Evolutionary conservation across 2,888 invertebrate species (phyloP).

Genomic region (Oligia fasciuncula): DNA sequence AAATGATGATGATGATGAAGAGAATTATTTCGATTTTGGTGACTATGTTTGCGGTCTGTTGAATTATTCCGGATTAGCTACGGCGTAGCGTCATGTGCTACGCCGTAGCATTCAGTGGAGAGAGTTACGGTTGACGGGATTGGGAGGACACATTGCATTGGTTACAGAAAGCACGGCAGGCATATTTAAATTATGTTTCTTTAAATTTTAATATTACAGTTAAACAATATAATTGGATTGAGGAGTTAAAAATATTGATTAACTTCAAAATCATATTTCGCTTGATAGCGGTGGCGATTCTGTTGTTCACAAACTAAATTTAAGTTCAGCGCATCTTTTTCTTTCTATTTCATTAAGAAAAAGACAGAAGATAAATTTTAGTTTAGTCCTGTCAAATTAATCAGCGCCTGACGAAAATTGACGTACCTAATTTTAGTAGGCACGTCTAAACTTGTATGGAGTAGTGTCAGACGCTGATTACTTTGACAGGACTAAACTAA

Average conservation of each 20-base stretch:
- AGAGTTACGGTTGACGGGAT: not conserved
- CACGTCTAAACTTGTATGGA: no score
- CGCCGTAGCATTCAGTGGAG: conserved; percentile 13
- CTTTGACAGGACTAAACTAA: no score
- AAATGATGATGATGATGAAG: not conserved
- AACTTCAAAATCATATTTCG: not conserved
- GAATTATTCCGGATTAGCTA: not conserved
- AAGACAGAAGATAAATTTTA: no score
- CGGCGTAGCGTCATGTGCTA: conserved; percentile 6
- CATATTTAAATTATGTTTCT: not conserved
- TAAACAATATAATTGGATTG: not conserved
- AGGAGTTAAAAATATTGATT: not conserved
- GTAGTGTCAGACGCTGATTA: no score
- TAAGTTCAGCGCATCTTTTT: no score
- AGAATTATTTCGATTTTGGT: not conserved
- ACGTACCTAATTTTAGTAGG: no score
- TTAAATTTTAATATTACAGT: not conserved
- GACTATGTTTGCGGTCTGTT: no score
- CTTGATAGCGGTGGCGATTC: not conserved
- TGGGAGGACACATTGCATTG: no score
- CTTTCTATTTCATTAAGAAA: no score
- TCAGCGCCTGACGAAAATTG: no score
- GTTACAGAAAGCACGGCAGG: not conserved
- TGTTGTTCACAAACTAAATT: no score
- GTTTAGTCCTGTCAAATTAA: no score